Percentiles rank a stretch among this genome's conserved stretches.
These are phyloP conservation scores for Dermochelys coriacea DNA, from an alignment of 2,797 vertebrate species.

Conservation along the genomic window DNA sequence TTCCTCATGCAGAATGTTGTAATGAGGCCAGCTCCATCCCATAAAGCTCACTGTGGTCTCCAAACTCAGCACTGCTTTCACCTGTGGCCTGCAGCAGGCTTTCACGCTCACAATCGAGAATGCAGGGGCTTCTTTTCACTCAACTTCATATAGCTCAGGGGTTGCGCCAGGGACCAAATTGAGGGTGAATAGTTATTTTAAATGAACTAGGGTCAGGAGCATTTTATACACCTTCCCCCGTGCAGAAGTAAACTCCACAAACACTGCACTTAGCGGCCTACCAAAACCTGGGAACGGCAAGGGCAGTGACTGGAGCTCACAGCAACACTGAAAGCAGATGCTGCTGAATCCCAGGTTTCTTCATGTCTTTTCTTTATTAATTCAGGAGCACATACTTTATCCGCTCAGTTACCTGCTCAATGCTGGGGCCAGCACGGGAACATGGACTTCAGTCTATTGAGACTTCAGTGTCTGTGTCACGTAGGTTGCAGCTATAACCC, in stretches of 20 bases:
- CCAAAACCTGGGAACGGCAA: accelerated
- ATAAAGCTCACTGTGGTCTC: neutral
- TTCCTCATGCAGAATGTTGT: neutral
- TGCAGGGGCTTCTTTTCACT: neutral
- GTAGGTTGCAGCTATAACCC: neutral
- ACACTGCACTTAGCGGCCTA: neutral
- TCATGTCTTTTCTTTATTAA: constrained; percentile 12
- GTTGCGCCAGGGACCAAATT: neutral
- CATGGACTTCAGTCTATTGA: accelerated
- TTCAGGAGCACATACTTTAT: neutral
- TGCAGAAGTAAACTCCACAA: neutral
- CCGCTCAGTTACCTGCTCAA: neutral
- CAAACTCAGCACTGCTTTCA: neutral
- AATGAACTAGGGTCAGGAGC: neutral
- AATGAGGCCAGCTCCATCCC: neutral
- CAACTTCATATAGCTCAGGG: accelerated
- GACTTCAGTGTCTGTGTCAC: neutral
- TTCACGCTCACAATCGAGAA: accelerated
- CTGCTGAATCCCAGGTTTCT: neutral
- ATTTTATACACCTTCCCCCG: neutral
- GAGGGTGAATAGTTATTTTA: neutral
- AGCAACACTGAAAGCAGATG: neutral
- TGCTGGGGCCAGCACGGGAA: neutral
- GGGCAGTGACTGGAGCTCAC: neutral
- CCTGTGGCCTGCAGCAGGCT: neutral